Evolutionary conservation across 2,888 invertebrate genomes (phyloP), one percentile per base, ranked within the genome.

Genomic region (Campoletis raptor): DNA sequence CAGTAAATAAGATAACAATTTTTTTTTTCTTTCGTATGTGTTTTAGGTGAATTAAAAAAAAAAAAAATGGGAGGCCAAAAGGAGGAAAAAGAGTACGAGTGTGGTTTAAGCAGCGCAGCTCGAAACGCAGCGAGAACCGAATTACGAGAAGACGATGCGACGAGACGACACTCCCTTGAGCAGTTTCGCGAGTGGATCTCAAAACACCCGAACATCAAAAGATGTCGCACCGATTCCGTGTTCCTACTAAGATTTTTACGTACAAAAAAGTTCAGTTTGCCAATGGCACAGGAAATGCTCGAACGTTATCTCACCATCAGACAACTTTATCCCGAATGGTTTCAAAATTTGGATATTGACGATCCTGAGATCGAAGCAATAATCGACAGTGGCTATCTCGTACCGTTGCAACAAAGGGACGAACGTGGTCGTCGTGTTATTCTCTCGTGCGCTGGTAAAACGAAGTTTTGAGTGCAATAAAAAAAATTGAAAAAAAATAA

Each of bases 321-420:
- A 8, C 97, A 98, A 93, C 95, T 98, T 91, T 97, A 98, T 92
- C 97, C 98, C 0, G 96, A 97, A 76, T 98, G 98, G 98, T 98
- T 98, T 95, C 96, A 96, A 89, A 97, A 97, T 83, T 95, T 98
- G 73, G 97, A 98, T 91, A 96, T 97, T 77, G 95, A 97, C 84
- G 98, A 98, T 92, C 96, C 97, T 0, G 96, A 96, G 76, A 95
- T 98, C 85, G 96, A 96, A 30, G 97, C 97, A 61, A 97, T 98
- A 57, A 96, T 98, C 88, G 96, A 97, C 88, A 96, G 96, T 30
- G 98, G 98, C 0, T 98, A 97, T 89, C 91, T 97, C 87, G 96
- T 97, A 18, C 97, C 97, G 0, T 93, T 97, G 89, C 95, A 96
- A 0, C 96, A 97, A 92, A 95, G 97, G 67, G 98, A 98, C 92